phyloP scores from a whole-genome alignment of 2,113 vertebrate species.

The Ageneiosus marmoratus region DNA sequence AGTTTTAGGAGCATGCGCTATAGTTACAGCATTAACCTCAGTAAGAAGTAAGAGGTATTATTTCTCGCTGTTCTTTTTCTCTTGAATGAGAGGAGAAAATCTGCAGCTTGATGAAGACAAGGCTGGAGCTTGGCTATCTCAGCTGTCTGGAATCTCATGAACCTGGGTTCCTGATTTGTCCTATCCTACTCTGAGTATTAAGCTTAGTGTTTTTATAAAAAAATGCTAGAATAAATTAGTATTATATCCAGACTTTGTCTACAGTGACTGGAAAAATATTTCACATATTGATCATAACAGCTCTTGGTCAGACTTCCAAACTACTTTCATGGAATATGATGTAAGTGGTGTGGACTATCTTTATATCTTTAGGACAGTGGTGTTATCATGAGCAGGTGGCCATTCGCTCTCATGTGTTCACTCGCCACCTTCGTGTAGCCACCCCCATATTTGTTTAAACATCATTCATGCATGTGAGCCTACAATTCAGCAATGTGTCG shows the following conservation, averaged over 20 bases:
- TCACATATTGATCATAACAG: background rate
- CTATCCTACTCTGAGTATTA: background rate
- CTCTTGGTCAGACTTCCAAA: background rate
- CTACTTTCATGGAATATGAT: background rate
- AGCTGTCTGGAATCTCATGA: background rate
- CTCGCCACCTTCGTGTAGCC: background rate
- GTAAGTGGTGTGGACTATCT: background rate
- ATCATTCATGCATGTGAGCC: background rate
- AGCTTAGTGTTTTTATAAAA: background rate
- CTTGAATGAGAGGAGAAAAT: background rate
- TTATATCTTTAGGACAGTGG: background rate
- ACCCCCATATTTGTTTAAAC: background rate
- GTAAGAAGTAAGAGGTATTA: background rate
- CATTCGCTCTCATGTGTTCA: background rate
- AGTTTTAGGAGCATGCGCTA: background rate
- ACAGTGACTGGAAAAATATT: background rate
- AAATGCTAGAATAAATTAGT: background rate
- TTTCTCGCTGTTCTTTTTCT: background rate
- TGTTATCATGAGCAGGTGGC: background rate
- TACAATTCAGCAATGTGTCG: background rate
- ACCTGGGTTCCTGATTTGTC: background rate
- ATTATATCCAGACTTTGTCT: background rate
- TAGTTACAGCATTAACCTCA: background rate
- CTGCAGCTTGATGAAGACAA: background rate
- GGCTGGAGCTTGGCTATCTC: background rate